A percentile compares a stretch with the other conserved stretches of the same genome.
phyloP scores from a whole-genome alignment of 1,140 invertebrate species.

The Dendroctonus ponderosae region DNA sequence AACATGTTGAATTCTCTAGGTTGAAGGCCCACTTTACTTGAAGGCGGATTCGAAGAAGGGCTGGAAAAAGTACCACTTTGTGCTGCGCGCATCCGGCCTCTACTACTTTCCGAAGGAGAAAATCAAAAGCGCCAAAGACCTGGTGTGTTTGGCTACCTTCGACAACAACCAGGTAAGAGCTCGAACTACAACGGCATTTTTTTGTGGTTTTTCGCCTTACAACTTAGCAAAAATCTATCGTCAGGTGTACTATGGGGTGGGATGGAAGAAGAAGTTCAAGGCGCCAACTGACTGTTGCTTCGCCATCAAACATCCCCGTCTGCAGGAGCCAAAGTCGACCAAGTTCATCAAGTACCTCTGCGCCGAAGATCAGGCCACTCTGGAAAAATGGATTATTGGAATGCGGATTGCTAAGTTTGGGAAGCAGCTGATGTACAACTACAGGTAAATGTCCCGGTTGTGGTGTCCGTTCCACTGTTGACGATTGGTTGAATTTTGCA shows the following conservation, averaged over 20 bases:
- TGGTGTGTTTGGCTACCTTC: slow-evolving; percentile 91
- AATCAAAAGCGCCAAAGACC: slow-evolving; percentile 80
- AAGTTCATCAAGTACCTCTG: slow-evolving; percentile 98
- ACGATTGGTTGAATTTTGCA: background rate
- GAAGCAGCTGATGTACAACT: slow-evolving; percentile 53
- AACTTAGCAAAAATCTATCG: background rate
- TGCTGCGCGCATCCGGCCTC: slow-evolving; percentile 84
- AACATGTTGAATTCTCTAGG: slow-evolving; percentile 38
- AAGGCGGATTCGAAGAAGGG: slow-evolving; percentile 96
- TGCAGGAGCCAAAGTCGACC: slow-evolving; percentile 84
- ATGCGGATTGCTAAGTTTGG: slow-evolving; percentile 88
- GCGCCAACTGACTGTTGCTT: slow-evolving; percentile 95
- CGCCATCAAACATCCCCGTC: slow-evolving; percentile 91
- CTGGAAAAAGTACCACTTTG: slow-evolving; percentile 97
- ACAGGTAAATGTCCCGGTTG: slow-evolving; percentile 22
- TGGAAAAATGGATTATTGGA: slow-evolving; percentile 92
- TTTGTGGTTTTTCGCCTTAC: too few relatives aligned
- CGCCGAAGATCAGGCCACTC: slow-evolving; percentile 81
- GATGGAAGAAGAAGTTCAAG: slow-evolving; percentile 98
- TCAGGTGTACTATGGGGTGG: slow-evolving; percentile 80
- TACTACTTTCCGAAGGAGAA: slow-evolving; percentile 96
- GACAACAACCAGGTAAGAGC: slow-evolving; percentile 77
- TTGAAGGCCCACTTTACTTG: slow-evolving; percentile 91
- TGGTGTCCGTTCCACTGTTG: too few relatives aligned
- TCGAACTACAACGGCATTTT: background rate